Evolutionary conservation across 1,140 invertebrate genomes (phyloP).

Genomic region (Dermatophagoides farinae): DNA sequence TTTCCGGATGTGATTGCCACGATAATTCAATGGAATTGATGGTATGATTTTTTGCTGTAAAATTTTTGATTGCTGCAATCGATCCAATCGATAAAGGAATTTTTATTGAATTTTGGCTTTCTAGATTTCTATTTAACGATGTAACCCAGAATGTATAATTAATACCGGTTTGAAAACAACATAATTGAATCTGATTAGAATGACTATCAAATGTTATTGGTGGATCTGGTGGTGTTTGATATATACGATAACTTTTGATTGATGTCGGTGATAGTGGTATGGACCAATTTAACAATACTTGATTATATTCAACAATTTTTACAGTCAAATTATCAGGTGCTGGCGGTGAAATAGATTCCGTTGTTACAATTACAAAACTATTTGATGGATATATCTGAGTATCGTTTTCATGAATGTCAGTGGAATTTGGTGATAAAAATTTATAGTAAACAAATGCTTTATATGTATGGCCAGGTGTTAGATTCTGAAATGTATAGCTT

Average conservation of each 20-base stretch:
- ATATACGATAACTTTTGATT: conserved; percentile 39
- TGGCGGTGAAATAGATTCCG: conserved; percentile 41
- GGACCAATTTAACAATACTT: conserved; percentile 43
- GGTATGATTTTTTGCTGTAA: conserved; percentile 30
- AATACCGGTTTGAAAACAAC: conserved; percentile 35
- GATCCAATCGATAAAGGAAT: conserved; percentile 25
- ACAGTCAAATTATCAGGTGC: conserved; percentile 41
- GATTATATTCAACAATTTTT: conserved; percentile 37
- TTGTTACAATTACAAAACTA: conserved; percentile 33
- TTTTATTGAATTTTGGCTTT: conserved; percentile 33
- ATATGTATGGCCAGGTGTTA: conserved; percentile 43
- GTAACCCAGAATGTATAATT: conserved; percentile 52
- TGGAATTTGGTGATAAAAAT: conserved; percentile 16
- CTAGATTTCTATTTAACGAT: conserved; percentile 37
- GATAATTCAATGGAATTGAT: conserved; percentile 32
- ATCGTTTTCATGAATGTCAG: conserved; percentile 20
- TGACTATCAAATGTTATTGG: conserved; percentile 19
- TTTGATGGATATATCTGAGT: conserved; percentile 33
- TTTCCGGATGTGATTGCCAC: conserved; percentile 35
- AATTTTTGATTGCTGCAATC: conserved; percentile 36
- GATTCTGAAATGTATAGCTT: neutral
- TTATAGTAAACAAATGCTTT: conserved; percentile 53
- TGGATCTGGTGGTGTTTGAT: conserved; percentile 35
- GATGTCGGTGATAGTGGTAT: conserved; percentile 40
- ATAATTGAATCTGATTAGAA: conserved; percentile 23